Base-by-base conservation (phyloP, 2,797 vertebrate genomes). In the Pangasius djambal region DNA sequence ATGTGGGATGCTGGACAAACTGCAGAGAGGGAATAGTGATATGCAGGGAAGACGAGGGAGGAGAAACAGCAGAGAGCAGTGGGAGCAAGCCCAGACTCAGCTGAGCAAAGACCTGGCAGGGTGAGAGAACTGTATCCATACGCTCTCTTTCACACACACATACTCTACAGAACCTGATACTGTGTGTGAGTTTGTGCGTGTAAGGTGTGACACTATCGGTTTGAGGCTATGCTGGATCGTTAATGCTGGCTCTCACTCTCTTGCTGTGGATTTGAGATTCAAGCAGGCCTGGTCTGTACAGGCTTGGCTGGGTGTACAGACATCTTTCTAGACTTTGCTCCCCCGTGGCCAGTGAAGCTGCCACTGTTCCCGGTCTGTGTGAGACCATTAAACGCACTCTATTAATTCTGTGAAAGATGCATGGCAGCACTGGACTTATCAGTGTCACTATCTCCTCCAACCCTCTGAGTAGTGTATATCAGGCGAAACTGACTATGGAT, bases 51-150 rank as follows among this genome's bases (percentile, higher is more conserved):
- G 69, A n/a, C 1, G 22, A 67, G 63, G 72, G 72, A 77, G 40
- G 65, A 87, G 85, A 65, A 86, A 77, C 31, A 44, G 50, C 59
- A 59, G 50, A 75, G 52, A 70, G 70, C 69, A 44, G 18, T 81
- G 88, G 83, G 85, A 84, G 82, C 70, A 83, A 78, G 77, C 57
- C 74, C 67, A 87, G 86, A 87, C 63, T 34, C 83, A 67, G 83
- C 44, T 52, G n/a, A 84, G 83, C 28, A 84, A 88, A 83, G 50
- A 63, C 83, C 69, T 88, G 75, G 67, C 28, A 85, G 82, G 20
- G 25, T 31, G 12, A 34, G 86, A 86, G 72, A 85, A 83, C 86
- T 75, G 89, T 90, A 89, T 48, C 77, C 25, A 63, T 87, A 67
- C 48, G 10, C 31, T 70, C 78, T 70, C n/a, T 34, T 50, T 79